Evolutionary conservation across 2,888 invertebrate genomes (phyloP).

Genomic region (Stenodera caucasica): DNA sequence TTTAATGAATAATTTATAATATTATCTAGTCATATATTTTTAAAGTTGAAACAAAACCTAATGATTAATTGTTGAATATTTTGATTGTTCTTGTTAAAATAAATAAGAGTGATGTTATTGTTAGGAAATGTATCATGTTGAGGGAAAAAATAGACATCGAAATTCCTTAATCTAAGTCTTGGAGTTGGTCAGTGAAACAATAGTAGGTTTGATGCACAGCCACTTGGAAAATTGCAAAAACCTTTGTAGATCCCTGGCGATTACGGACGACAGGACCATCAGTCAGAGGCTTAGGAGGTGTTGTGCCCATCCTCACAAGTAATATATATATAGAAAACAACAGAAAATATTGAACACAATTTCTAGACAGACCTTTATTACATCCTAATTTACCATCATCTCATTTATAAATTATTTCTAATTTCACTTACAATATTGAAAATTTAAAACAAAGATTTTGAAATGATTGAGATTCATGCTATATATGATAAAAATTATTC

Average conservation of each 20-base stretch:
- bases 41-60: no score
- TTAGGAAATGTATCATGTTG: neutral
- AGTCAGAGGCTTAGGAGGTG: slow-evolving; percentile 50
- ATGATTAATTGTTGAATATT: neutral
- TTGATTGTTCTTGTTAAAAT: neutral
- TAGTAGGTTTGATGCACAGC: slow-evolving; percentile 47
- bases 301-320: slow-evolving; percentile 40
- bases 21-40: neutral
- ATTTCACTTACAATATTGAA: no score
- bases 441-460: neutral
- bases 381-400: slow-evolving; percentile 33
- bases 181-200: slow-evolving; percentile 44
- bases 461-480: neutral
- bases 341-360: slow-evolving; percentile 42
- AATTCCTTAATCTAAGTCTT: slow-evolving; percentile 34
- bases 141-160: slow-evolving; percentile 32
- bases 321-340: slow-evolving; percentile 42
- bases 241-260: slow-evolving; percentile 47
- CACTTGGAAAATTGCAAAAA: slow-evolving; percentile 52
- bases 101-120: neutral
- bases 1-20: neutral
- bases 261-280: slow-evolving; percentile 49
- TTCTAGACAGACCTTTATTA: slow-evolving; percentile 39
- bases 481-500: neutral
- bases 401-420: slow-evolving; percentile 20